phyloP scores from a whole-genome alignment of 2,888 invertebrate genomes.

The Tachina lurida region DNA sequence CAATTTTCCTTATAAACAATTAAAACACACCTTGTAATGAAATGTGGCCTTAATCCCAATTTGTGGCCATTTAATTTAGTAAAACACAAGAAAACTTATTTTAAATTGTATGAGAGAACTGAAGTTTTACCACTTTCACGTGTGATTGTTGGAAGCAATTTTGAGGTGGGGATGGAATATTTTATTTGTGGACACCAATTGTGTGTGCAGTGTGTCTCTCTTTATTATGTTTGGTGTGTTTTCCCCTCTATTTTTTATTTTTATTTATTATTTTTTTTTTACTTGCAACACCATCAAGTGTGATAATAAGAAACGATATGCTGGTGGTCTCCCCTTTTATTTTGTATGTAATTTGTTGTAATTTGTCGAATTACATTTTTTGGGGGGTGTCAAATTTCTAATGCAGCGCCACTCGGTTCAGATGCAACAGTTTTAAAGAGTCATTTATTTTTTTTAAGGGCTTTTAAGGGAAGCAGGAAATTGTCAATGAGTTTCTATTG shows the following conservation, averaged over 20 bases:
- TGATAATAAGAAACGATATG: constrained; percentile 2
- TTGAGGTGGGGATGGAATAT: background rate
- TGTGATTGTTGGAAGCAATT: background rate
- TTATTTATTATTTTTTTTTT: background rate
- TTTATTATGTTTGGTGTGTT: background rate
- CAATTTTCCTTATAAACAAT: constrained; percentile 24
- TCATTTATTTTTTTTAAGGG: constrained; percentile 14
- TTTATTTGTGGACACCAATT: constrained; percentile 13
- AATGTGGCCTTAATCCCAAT: constrained; percentile 34
- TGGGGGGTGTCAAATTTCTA: constrained; percentile 34
- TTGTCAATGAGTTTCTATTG: no score
- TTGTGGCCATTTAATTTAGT: constrained; percentile 21
- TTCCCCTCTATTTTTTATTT: background rate
- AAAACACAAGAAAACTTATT: background rate
- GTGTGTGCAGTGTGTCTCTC: background rate
- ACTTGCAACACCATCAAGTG: constrained; percentile 16
- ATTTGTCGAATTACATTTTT: constrained; percentile 30
- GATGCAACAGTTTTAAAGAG: constrained; percentile 23
- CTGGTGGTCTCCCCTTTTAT: constrained; percentile 6
- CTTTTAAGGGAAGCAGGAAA: background rate
- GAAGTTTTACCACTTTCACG: constrained; percentile 4
- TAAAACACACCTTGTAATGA: constrained; percentile 33
- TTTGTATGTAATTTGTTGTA: constrained; percentile 24
- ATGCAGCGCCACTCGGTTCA: background rate
- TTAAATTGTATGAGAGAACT: background rate